phyloP scores from a whole-genome alignment of 2,888 invertebrate species.

The Ophion ventricosus region DNA sequence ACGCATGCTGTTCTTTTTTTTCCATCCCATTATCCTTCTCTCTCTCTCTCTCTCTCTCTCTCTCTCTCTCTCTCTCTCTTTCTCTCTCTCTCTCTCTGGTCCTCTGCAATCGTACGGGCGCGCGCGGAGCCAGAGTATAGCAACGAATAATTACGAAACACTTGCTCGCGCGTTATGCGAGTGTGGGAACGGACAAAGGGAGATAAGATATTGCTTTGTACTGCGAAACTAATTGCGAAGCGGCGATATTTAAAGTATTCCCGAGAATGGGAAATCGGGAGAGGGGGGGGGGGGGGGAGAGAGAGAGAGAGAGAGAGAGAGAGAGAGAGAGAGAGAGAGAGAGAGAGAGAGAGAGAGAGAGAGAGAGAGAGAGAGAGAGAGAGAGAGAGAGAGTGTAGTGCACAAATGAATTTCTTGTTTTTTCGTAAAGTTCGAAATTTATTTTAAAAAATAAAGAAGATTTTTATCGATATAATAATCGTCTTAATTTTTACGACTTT shows the following conservation, averaged over 20 bases:
- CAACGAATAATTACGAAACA: slow-evolving; percentile 67
- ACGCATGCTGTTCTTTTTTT: slow-evolving; percentile 33
- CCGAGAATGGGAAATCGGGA: slow-evolving; percentile 25
- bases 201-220: slow-evolving; percentile 78
- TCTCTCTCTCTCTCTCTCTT: slow-evolving; percentile 7
- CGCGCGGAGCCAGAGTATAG: slow-evolving; percentile 53
- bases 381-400: slow-evolving; percentile 9
- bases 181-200: slow-evolving; percentile 73
- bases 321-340: slow-evolving; percentile 28
- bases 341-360: too few relatives aligned
- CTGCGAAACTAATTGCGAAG: slow-evolving; percentile 76
- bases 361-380: too few relatives aligned
- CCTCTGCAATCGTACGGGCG: slow-evolving; percentile 50
- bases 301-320: too few relatives aligned
- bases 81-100: slow-evolving; percentile 33
- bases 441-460: too few relatives aligned
- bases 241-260: slow-evolving; percentile 74
- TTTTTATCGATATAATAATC: too few relatives aligned
- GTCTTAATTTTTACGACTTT: too few relatives aligned
- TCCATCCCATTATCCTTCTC: not conserved
- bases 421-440: too few relatives aligned
- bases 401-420: too few relatives aligned
- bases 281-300: slow-evolving; percentile 28
- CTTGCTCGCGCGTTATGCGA: slow-evolving; percentile 18
- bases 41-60: slow-evolving; percentile 23